Percentiles rank a stretch among this genome's conserved stretches.
Conservation (phyloP, 2,797 vertebrate genomes). For the Amblyraja radiata region DNA sequence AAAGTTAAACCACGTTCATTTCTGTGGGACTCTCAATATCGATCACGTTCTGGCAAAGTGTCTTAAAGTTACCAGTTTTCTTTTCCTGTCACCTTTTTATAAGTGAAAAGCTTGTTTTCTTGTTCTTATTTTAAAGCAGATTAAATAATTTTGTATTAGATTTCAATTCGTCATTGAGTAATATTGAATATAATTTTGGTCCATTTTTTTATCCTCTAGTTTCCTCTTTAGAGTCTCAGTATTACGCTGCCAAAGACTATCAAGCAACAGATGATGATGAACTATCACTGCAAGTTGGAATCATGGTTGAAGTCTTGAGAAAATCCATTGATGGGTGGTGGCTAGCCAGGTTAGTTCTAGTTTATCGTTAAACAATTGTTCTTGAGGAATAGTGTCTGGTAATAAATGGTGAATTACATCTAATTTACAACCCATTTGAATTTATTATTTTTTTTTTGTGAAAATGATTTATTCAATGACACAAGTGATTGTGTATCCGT, state of each 20-base stretch:
- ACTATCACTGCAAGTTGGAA: conserved; percentile 66
- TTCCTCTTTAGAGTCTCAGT: conserved; percentile 46
- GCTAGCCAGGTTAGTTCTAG: conserved; percentile 64
- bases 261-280: conserved; percentile 64
- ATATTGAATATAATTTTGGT: background rate
- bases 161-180: background rate
- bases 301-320: conserved; percentile 67
- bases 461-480: no score
- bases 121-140: background rate
- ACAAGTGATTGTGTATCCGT: no score
- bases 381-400: background rate
- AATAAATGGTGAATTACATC: background rate
- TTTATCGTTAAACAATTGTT: background rate
- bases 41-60: background rate
- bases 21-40: background rate
- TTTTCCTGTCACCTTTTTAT: background rate
- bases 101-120: background rate
- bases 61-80: background rate
- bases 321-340: conserved; percentile 79
- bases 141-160: background rate
- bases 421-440: background rate
- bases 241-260: conserved; percentile 62
- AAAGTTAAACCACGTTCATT: background rate
- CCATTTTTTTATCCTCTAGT: background rate
- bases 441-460: background rate